Base-by-base conservation (phyloP, 1,140 invertebrate species). In the Lepidurus couesii region DNA sequence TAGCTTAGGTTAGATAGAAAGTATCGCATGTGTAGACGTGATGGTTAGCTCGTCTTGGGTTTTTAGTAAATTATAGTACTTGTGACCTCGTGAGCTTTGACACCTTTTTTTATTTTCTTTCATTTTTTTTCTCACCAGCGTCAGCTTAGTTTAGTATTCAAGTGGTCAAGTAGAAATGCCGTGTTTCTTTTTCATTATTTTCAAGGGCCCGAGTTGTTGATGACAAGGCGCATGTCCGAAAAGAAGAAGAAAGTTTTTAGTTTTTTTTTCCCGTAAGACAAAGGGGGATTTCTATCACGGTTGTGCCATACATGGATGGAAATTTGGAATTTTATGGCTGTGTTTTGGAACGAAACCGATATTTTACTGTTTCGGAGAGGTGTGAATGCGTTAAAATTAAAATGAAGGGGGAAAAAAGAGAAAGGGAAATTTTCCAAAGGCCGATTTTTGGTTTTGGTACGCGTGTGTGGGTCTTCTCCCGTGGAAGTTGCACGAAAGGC, bases 71-170 rank as follows among this genome's bases (percentile, higher is more conserved):
- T 65, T 65, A 65, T 65, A 65, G n/a, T 65, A 65, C 53, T 65
- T 65, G 21, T 21, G 21, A 11, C 53, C 13, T 21, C 13, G 0
- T 21, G 16, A 16, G 16, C 21, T 65, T 65, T 6, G 45, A 1
- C 45, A 11, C 45, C 3, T 47, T 47, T 16, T 47, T 47, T 65
- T 65, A 6, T 13, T 65, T 65, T 13, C n/a, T 65, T 13, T 16
- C 16, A 65, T 65, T n/a, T 65, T 7, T 7, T 65, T 65, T 65
- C 53, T 65, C 53, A 16, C 53, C 53, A 21, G 21, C 0, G 16
- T 65, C 53, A 65, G 16, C 53, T 65, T 65, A 65, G 21, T 65
- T 65, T 65, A 65, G 53, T 65, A 65, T 65, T 65, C 53, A 65
- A 65, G 53, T 65, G 53, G 21, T 13, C 16, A 65, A 65, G 21